Evolutionary conservation across 2,113 vertebrate genomes (phyloP).

Genomic region (Marmota monax): DNA sequence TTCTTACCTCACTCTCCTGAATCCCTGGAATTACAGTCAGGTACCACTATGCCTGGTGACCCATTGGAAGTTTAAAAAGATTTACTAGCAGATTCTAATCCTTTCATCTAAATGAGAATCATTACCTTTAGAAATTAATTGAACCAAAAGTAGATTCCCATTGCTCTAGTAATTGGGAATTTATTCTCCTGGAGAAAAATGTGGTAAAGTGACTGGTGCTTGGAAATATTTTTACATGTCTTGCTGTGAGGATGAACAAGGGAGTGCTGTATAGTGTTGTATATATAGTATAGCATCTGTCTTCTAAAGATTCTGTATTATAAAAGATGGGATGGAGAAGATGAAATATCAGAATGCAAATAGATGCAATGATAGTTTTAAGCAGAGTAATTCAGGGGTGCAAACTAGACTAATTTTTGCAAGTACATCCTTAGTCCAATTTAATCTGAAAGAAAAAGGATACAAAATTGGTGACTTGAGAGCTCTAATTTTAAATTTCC

Average conservation of each 20-base stretch:
- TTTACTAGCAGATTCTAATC: conserved; percentile 27
- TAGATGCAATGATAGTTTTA: neutral
- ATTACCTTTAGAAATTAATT: conserved; percentile 31
- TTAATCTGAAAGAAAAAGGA: conserved; percentile 13
- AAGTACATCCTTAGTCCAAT: neutral
- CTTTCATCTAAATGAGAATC: conserved; percentile 11
- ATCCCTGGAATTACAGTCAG: no score
- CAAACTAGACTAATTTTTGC: conserved; percentile 33
- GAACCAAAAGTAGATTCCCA: neutral
- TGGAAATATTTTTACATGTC: conserved; percentile 1
- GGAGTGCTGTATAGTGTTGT: neutral
- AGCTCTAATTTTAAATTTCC: conserved; percentile 19
- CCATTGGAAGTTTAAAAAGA: neutral
- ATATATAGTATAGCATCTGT: neutral
- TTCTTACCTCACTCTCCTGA: no score
- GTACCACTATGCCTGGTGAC: no score
- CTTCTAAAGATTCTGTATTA: neutral
- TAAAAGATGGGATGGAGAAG: neutral
- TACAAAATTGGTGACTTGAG: neutral
- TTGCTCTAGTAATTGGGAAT: neutral
- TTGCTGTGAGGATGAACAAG: conserved; percentile 4
- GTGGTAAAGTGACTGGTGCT: neutral
- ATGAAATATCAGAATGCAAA: neutral
- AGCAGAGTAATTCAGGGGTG: neutral
- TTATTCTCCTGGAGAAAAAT: neutral